Conservation (phyloP, 2,113 vertebrate genomes). For the Platanista minor region DNA sequence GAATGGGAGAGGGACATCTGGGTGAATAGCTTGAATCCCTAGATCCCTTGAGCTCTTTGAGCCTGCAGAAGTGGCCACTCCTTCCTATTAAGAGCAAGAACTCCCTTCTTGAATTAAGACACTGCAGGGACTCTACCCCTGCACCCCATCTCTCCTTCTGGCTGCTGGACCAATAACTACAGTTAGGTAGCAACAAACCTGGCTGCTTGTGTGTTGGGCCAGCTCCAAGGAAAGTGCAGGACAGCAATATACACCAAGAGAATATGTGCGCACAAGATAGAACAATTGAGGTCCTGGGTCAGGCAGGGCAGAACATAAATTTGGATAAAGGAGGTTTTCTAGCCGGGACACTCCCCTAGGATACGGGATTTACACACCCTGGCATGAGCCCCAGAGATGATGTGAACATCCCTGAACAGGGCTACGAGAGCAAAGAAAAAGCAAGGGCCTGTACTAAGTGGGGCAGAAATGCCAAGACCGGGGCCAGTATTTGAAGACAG, state of each 20-base stretch:
- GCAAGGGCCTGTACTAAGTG: accelerated
- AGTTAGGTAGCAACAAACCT: neutral
- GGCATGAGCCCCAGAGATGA: neutral
- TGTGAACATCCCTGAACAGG: accelerated
- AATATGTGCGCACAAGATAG: accelerated
- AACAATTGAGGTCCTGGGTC: neutral
- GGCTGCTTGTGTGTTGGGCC: neutral
- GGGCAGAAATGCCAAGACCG: neutral
- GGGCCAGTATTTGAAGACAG: neutral
- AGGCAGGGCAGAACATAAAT: neutral
- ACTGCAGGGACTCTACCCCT: accelerated
- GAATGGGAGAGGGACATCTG: neutral
- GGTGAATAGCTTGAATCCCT: neutral
- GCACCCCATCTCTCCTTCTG: neutral
- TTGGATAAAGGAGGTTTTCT: neutral
- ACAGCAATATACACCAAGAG: neutral
- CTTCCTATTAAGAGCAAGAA: neutral
- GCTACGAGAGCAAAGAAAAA: neutral
- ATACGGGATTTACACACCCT: neutral
- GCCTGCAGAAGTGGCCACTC: no score
- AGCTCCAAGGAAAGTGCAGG: neutral
- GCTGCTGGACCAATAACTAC: neutral
- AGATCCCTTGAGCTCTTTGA: neutral
- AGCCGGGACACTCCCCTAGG: neutral
- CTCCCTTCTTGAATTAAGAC: neutral